These are phyloP conservation scores for Mesorhabditis spiculigera DNA, from an alignment of 2,888 invertebrate species.

Conservation along the genomic window DNA sequence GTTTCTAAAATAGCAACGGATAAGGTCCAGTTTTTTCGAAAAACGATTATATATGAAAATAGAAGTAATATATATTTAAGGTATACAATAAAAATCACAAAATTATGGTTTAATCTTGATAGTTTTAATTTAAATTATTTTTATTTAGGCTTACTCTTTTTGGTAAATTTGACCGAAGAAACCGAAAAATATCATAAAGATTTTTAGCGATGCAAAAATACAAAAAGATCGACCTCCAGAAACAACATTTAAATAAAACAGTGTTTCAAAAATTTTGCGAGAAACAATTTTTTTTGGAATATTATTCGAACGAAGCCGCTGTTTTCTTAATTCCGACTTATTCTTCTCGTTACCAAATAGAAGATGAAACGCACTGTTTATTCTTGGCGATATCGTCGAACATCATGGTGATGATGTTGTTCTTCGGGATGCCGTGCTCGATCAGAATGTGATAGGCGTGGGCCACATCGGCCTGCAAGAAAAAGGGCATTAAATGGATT, in stretches of 20 bases:
- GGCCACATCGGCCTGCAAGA: constrained; percentile 65
- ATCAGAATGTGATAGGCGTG: constrained; percentile 67
- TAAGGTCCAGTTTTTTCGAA: too few species aligned
- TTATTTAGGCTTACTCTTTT: too few species aligned
- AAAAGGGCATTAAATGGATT: too few species aligned
- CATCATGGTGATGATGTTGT: constrained; percentile 68
- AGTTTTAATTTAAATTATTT: too few species aligned
- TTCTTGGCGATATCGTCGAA: constrained; percentile 67
- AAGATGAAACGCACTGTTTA: constrained; percentile 59
- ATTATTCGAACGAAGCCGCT: neutral
- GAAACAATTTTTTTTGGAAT: constrained; percentile 10
- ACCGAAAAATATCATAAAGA: too few species aligned
- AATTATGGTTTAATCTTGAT: neutral
- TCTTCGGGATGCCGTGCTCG: constrained; percentile 65
- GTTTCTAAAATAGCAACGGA: constrained; percentile 61
- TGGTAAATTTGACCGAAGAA: too few species aligned
- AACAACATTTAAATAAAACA: too few species aligned
- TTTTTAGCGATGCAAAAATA: too few species aligned
- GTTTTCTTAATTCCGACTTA: neutral
- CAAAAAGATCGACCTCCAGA: too few species aligned
- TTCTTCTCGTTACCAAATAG: neutral
- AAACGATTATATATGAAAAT: neutral
- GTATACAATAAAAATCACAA: neutral
- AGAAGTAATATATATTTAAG: neutral
- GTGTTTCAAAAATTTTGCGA: too few species aligned